Base-by-base conservation (phyloP, 2,113 vertebrate species). In the Hassar affinis region DNA sequence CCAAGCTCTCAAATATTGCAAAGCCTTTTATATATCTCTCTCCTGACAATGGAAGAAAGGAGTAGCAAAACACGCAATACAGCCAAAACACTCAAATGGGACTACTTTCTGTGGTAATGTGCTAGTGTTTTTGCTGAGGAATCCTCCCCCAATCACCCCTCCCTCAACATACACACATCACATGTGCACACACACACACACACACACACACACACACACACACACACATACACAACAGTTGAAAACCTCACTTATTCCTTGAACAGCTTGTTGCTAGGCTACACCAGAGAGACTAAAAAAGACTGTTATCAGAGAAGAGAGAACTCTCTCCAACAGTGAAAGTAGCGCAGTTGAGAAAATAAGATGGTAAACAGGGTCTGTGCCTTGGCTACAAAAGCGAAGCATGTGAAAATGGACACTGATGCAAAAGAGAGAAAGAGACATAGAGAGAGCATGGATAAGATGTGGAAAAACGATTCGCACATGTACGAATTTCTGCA, bases 191-290 rank as follows among this genome's bases (percentile, higher is more conserved):
- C 30, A 69, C 17, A 45, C 45, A 72, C 42, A 38, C 27, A 52
- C 25, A 51, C 71, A 47, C 69, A 27, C 72, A 33, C 72, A 35
- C 71, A 74, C 68, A 71, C 81, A 86, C 81, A 78, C 30, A 69
- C 17, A 45, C 45, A 72, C 42, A 75, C 71, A 51, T n/a, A 74
- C 71, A 27, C 47, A 51, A 57, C 68, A 71, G 86, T 84, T 83
- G 71, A 88, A 85, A 86, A 86, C 83, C 83, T 81, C 82, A 79
- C 82, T 82, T 84, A 81, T 80, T 85, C 84, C 82, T 86, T 72
- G 80, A 88, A 84, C 87, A 68, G 84, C 82, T 86, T 84, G 82
- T 86, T 88, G 88, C 89, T 87, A 90, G 84, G 85, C 74, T 86
- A 86, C 79, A 88, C 85, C 75, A 88, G 78, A 78, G 82, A 82